Conservation (phyloP, 1,140 invertebrate species). For the Pogonognathellus flavescens region DNA sequence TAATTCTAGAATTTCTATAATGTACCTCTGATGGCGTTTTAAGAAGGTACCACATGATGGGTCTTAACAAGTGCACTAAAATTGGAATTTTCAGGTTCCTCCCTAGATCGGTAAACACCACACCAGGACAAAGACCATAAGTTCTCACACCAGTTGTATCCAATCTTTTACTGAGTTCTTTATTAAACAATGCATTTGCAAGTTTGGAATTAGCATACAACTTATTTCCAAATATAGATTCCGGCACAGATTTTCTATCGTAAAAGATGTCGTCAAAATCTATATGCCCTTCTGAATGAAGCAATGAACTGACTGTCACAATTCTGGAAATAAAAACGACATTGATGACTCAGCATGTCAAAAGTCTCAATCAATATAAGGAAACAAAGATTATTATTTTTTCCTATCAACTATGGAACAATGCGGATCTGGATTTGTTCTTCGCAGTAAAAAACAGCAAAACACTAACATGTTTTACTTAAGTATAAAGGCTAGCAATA, state of each 20-base stretch:
- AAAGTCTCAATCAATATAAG: too few relatives aligned
- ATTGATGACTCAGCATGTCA: background rate
- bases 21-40: constrained; percentile 52
- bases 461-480: too few relatives aligned
- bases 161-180: constrained; percentile 58
- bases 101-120: constrained; percentile 39
- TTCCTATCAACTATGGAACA: too few relatives aligned
- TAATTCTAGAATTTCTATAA: too few relatives aligned
- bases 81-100: constrained; percentile 30
- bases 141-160: constrained; percentile 38
- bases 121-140: constrained; percentile 42
- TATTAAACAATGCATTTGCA: constrained; percentile 63
- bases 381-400: too few relatives aligned
- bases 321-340: constrained; percentile 64
- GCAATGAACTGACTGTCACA: constrained; percentile 74
- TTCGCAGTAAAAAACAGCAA: too few relatives aligned
- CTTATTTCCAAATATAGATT: constrained; percentile 68
- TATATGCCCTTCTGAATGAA: constrained; percentile 77
- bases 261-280: constrained; percentile 78
- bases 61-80: background rate
- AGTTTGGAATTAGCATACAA: constrained; percentile 75
- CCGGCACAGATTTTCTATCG: background rate
- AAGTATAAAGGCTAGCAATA: too few relatives aligned
- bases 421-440: too few relatives aligned
- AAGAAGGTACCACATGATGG: constrained; percentile 34